Percentiles rank a stretch among this genome's conserved stretches.
phyloP scores from a whole-genome alignment of 2,888 invertebrate species.

The Blastobasis adustella region DNA sequence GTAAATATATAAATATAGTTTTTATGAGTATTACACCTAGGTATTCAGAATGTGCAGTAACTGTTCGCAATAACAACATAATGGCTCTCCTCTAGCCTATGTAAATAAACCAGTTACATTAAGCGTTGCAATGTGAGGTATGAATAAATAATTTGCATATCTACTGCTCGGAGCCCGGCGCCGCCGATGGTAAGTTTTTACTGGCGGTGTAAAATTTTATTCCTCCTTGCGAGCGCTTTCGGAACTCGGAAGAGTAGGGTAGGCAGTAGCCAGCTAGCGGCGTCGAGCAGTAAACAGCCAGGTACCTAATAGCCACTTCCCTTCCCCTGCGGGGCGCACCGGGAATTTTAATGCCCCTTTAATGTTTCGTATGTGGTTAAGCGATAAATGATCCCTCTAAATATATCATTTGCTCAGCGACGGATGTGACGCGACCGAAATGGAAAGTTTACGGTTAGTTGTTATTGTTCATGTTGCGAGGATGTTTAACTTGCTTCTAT shows the following conservation, averaged over 20 bases:
- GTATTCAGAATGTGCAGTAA: no score
- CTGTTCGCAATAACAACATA: background rate
- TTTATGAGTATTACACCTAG: no score
- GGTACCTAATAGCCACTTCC: conserved; percentile 5
- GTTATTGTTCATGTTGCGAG: no score
- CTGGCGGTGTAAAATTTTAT: conserved; percentile 6
- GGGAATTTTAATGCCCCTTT: conserved; percentile 7
- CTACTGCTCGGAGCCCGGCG: background rate
- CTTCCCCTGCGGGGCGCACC: background rate
- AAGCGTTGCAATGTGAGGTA: background rate
- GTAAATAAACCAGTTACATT: conserved; percentile 1
- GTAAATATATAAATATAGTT: no score
- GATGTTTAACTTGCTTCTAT: no score
- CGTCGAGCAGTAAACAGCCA: background rate
- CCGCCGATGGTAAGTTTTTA: conserved; percentile 3
- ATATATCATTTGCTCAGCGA: no score
- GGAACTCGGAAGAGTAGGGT: background rate
- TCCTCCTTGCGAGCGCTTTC: conserved; percentile 3
- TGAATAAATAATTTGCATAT: conserved; percentile 4
- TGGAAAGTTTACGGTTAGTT: no score
- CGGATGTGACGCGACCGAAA: no score
- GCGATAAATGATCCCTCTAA: no score
- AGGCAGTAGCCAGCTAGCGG: background rate
- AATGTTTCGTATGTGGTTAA: no score
- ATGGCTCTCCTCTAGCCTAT: background rate